Conservation (phyloP, 2,888 invertebrate species). For the Encarsia formosa region DNA sequence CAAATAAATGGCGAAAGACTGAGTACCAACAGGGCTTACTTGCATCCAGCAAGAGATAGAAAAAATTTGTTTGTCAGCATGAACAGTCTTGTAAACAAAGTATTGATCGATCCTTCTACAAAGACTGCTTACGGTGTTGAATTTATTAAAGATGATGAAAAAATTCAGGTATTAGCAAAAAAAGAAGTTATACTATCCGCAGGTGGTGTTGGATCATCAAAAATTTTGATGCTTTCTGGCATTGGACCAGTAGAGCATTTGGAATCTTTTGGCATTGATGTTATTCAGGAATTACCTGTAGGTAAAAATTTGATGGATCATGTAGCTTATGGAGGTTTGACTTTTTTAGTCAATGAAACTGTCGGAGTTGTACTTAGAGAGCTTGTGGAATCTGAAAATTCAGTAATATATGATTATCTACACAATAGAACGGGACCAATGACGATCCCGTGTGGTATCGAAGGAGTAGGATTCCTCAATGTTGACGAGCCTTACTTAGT, state of each 20-base stretch:
- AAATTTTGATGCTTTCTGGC: constrained; percentile 74
- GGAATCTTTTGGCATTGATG: constrained; percentile 55
- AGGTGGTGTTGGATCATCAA: constrained; percentile 74
- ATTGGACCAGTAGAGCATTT: constrained; percentile 64
- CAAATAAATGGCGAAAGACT: constrained; percentile 7
- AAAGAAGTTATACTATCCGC: constrained; percentile 72
- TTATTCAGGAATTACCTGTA: constrained; percentile 58
- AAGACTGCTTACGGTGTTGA: constrained; percentile 67
- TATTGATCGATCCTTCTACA: constrained; percentile 61
- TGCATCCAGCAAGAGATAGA: constrained; percentile 56
- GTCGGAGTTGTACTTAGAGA: constrained; percentile 33
- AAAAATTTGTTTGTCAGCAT: constrained; percentile 65
- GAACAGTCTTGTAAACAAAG: constrained; percentile 59
- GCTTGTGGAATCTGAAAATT: constrained; percentile 21
- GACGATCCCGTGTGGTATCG: constrained; percentile 63
- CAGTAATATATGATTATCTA: constrained; percentile 52
- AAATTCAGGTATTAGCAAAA: constrained; percentile 56
- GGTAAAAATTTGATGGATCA: constrained; percentile 70
- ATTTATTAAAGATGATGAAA: constrained; percentile 55
- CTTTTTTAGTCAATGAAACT: constrained; percentile 55
- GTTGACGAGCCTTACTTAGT: constrained; percentile 39
- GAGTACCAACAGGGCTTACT: constrained; percentile 59
- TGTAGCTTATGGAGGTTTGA: constrained; percentile 60
- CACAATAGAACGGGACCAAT: constrained; percentile 56
- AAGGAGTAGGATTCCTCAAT: constrained; percentile 53